Evolutionary conservation across 2,888 invertebrate species (phyloP), one percentile per base, ranked within the genome.

Genomic region (Sceliomorpha sp.): DNA sequence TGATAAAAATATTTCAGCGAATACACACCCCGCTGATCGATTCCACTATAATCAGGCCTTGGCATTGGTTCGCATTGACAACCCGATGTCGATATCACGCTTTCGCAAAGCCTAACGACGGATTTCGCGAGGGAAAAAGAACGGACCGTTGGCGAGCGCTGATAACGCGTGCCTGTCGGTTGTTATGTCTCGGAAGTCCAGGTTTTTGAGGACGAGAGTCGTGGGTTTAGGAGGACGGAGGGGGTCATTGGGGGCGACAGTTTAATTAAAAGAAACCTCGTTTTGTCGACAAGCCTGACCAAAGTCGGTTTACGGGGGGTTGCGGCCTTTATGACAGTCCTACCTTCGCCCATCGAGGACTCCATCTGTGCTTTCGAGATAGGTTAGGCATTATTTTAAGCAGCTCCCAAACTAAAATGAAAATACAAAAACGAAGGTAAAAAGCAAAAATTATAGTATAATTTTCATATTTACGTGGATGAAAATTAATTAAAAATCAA

Each of bases 231-330:
- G 39, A 39, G 12, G 13, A 44, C n/a, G 39, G 17, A 13, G 47
- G 40, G 66, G 55, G 56, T 58, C 59, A 47, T 50, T 56, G 68
- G 58, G 74, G 68, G 74, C 70, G 77, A 80, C 81, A 82, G 84
- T 86, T 87, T 86, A 86, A 86, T 87, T 87, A 85, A 87, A 86
- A 85, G 86, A 86, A 86, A 86, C 83, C 86, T 83, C 79, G 74
- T 75, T 75, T 20, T 73, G 56, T 58, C 64, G 59, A 72, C 66
- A 70, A 76, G 75, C 70, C 72, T 70, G 73, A 64, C 70, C 62
- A 62, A 76, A 77, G 76, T 75, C 72, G 72, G 64, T 72, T 73
- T 76, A 75, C 73, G 63, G 55, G 67, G 62, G 47, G 55, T 69
- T 73, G 66, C 42, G 62, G 56, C 73, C 72, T 82, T 82, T 79